Conservation (phyloP, 2,113 vertebrate genomes). For the Carassius carassius region DNA sequence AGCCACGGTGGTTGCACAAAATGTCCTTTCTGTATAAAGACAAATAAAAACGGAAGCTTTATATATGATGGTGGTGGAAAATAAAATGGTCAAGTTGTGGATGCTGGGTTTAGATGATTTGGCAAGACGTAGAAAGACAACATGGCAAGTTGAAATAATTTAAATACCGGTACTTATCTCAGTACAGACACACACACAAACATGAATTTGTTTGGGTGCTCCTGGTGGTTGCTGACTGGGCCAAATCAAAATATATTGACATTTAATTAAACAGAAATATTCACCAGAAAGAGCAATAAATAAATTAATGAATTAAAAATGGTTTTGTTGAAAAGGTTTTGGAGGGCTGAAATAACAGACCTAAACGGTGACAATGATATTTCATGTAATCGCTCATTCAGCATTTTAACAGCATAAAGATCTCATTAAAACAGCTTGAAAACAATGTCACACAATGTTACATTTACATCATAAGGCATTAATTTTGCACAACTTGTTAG, state of each 20-base stretch:
- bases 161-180: neutral
- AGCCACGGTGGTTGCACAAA: conserved; percentile 25
- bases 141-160: neutral
- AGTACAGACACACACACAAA: too few relatives aligned
- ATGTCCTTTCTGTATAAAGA: conserved; percentile 43
- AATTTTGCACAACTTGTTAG: neutral
- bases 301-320: neutral
- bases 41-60: conserved; percentile 49
- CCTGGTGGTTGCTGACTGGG: neutral
- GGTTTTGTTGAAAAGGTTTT: neutral
- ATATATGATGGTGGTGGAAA: conserved; percentile 31
- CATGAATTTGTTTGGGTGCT: too few relatives aligned
- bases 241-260: neutral
- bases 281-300: neutral
- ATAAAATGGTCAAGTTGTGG: conserved; percentile 42
- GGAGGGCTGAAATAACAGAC: neutral
- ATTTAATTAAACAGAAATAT: neutral
- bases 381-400: neutral
- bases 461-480: neutral
- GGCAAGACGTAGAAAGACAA: neutral
- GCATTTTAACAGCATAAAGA: neutral
- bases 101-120: neutral
- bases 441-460: neutral
- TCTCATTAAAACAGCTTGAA: neutral
- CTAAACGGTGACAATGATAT: neutral